Base-by-base conservation (phyloP, 2,113 vertebrate species). In the Microcebus jonahi region DNA sequence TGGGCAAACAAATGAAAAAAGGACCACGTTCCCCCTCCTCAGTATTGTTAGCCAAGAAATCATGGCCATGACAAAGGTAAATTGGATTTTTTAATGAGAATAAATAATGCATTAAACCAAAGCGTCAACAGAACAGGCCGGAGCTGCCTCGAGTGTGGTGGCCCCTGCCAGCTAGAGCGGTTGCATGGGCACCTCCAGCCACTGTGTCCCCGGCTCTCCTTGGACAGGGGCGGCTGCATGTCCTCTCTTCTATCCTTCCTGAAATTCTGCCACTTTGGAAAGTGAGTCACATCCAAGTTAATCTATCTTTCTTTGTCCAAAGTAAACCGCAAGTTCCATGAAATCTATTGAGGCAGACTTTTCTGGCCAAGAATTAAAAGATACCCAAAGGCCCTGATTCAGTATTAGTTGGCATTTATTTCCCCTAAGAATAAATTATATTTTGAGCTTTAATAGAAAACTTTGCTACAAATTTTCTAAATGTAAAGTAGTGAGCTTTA, bases 71-170 rank as follows among this genome's bases (percentile, higher is more conserved):
- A 75, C 57, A 53, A 45, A 88, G 39, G 81, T 31, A 73, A 57
- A 77, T 0, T 88, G 50, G 23, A 9, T 65, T 91, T 84, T 90
- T 75, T 21, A 89, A 68, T 65, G 71, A 80, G n/a, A 53, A 85
- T 59, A 48, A 77, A 45, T 8, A 71, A 45, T 6, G 25, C 55
- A 27, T 36, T 84, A 63, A 25, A 9, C 17, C 42, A 53, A 21
- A 68, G 48, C 1, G 29, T 36, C 31, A 50, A 27, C 27, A 82
- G 67, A 42, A 2, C 5, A 13, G 18, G 53, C 0, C 2, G 0
- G 8, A 0, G 3, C 4, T 3, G 36, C 25, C 0, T 1, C 45
- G 59, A 55, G 59, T 2, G 1, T 4, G 53, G 18, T 9, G 39
- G 13, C 29, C 39, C 31, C 5, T 0, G 9, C 34, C 3, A 7